Evolutionary conservation across 2,797 vertebrate species (phyloP).

Genomic region (Serranus cabrilla): DNA sequence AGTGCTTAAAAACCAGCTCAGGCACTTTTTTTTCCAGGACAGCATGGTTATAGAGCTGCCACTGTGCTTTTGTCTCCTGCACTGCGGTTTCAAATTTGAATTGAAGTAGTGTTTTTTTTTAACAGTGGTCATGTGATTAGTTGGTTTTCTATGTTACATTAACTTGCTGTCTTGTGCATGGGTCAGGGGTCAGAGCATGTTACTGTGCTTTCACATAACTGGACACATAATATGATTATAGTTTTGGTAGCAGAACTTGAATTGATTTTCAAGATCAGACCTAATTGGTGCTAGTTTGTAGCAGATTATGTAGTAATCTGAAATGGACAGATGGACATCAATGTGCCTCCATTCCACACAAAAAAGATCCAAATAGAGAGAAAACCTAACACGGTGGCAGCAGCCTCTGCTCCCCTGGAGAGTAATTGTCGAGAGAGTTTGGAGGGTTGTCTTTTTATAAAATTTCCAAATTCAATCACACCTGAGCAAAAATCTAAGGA

Average conservation of each 20-base stretch:
- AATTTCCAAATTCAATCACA: no score
- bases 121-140: constrained; percentile 12
- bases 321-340: no score
- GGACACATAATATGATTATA: neutral
- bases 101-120: neutral
- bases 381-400: no score
- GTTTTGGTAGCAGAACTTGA: neutral
- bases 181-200: neutral
- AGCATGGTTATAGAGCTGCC: constrained; percentile 35
- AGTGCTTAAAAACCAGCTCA: constrained; percentile 74
- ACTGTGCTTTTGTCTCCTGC: constrained; percentile 49
- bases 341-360: no score
- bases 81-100: constrained; percentile 14
- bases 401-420: no score
- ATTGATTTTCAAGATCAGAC: neutral
- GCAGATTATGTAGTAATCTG: neutral
- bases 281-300: neutral
- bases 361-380: no score
- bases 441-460: no score
- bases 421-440: no score
- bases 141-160: constrained; percentile 8
- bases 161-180: neutral
- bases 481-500: no score
- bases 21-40: constrained; percentile 60
- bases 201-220: neutral